These are phyloP conservation scores for Nysson spinosus DNA, from an alignment of 2,888 invertebrate species.

Conservation along the genomic window DNA sequence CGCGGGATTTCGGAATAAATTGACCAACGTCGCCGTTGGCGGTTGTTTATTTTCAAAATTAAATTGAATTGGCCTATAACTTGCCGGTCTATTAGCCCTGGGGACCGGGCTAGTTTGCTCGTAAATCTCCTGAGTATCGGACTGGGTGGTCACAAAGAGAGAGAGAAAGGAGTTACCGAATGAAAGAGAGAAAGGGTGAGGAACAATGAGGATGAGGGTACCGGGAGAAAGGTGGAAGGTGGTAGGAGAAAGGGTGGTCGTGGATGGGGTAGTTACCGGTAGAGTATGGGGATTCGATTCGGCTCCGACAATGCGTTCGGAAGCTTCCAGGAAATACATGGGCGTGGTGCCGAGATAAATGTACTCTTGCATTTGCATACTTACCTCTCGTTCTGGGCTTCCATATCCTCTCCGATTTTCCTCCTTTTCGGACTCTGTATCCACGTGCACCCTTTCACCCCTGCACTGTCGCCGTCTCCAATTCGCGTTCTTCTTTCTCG, in stretches of 20 bases:
- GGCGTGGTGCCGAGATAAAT: slow-evolving; percentile 76
- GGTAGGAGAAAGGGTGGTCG: background rate
- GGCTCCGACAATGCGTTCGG: slow-evolving; percentile 71
- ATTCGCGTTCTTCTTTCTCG: background rate
- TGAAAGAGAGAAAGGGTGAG: background rate
- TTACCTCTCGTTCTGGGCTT: slow-evolving; percentile 61
- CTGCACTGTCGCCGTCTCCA: background rate
- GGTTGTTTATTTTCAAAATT: slow-evolving; percentile 75
- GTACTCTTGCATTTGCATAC: slow-evolving; percentile 75
- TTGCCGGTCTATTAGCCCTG: slow-evolving; percentile 75
- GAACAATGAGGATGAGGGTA: no score
- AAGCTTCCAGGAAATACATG: slow-evolving; percentile 75
- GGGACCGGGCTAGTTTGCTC: slow-evolving; percentile 74
- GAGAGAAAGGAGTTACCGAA: no score
- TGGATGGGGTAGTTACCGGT: slow-evolving; percentile 9
- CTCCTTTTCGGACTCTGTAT: slow-evolving; percentile 44
- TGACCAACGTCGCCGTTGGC: slow-evolving; percentile 60
- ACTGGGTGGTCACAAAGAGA: slow-evolving; percentile 54
- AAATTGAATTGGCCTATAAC: slow-evolving; percentile 76
- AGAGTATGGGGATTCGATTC: slow-evolving; percentile 68
- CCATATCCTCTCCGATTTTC: slow-evolving; percentile 35
- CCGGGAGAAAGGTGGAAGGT: slow-evolving; percentile 36
- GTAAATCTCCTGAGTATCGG: slow-evolving; percentile 75
- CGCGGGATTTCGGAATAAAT: slow-evolving; percentile 67
- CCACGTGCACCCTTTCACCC: slow-evolving; percentile 2